Conservation (phyloP, 2,888 invertebrate genomes). For the Netelia inedita region DNA sequence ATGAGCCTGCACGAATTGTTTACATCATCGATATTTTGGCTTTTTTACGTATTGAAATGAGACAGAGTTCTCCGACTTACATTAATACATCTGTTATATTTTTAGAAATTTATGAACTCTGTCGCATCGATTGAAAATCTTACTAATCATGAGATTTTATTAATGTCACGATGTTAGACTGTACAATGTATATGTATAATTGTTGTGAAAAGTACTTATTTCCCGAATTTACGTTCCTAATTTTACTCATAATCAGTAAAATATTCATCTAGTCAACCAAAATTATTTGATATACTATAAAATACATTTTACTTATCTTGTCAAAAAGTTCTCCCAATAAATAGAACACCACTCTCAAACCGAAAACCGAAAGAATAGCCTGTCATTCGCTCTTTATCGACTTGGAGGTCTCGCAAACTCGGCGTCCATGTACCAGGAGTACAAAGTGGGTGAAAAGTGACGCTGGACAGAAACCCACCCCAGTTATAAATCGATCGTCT, state of each 20-base stretch:
- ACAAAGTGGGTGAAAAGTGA: slow-evolving; percentile 62
- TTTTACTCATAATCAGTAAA: too few species aligned
- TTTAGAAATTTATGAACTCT: neutral
- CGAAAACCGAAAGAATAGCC: neutral
- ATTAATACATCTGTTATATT: neutral
- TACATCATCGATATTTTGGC: neutral
- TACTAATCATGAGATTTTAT: too few species aligned
- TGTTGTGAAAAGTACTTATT: too few species aligned
- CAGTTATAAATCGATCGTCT: slow-evolving; percentile 51
- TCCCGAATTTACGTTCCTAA: too few species aligned
- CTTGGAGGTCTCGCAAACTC: slow-evolving; percentile 67
- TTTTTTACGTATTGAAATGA: neutral
- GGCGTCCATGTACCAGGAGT: slow-evolving; percentile 74
- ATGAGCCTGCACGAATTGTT: neutral
- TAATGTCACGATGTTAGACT: too few species aligned
- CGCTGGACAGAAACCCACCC: slow-evolving; percentile 47
- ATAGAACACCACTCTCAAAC: neutral
- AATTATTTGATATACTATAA: neutral
- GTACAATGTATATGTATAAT: too few species aligned
- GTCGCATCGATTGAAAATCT: too few species aligned
- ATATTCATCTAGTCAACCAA: too few species aligned
- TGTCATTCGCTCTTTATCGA: slow-evolving; percentile 67
- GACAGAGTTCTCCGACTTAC: neutral
- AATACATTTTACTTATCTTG: neutral
- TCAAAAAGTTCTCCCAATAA: neutral